Base-by-base conservation (phyloP, 1,140 invertebrate species). In the Hycleus cichorii region DNA sequence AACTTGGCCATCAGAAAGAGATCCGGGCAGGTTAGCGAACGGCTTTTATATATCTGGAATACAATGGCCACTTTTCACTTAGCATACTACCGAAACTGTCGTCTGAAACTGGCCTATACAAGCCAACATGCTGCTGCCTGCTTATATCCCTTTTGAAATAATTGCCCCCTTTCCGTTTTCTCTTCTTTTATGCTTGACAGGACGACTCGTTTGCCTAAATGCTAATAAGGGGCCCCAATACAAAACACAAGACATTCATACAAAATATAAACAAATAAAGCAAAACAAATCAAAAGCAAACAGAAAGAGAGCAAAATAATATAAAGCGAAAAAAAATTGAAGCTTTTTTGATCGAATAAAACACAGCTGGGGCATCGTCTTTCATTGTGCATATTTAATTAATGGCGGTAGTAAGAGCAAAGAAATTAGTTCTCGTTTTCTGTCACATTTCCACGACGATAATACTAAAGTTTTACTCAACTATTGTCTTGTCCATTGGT, bases 21-120 rank as follows among this genome's bases (percentile, higher is more conserved):
- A 4, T 32, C 32, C 2, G 32, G 32, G 32, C 9, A 42, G 40
- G 40, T 42, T 42, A 42, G 40, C 9, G 40, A 42, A 42, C 9
- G 40, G 11, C 32, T 32, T 32, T 32, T 58, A 48, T 32, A 55
- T 47, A 48, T 42, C 50, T 58, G 61, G 70, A 70, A 71, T 69
- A 72, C 72, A 74, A 74, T 74, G 69, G 70, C 67, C 60, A 63
- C 68, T 66, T 68, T 71, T 71, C 66, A 66, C 60, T 65, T 64
- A 67, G 64, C 62, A 66, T 66, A 66, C 62, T 65, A 53, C 66
- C 64, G 62, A 65, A 65, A 62, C 32, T 60, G 58, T 55, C 62
- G 58, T 64, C 57, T 57, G 50, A 49, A 55, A 40, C 39, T 58
- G 60, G 59, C 60, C 45, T 43, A 50, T 52, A 55, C 58, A 61